These are phyloP conservation scores for Spisula solida DNA, from an alignment of 2,888 invertebrate genomes.

Conservation along the genomic window DNA sequence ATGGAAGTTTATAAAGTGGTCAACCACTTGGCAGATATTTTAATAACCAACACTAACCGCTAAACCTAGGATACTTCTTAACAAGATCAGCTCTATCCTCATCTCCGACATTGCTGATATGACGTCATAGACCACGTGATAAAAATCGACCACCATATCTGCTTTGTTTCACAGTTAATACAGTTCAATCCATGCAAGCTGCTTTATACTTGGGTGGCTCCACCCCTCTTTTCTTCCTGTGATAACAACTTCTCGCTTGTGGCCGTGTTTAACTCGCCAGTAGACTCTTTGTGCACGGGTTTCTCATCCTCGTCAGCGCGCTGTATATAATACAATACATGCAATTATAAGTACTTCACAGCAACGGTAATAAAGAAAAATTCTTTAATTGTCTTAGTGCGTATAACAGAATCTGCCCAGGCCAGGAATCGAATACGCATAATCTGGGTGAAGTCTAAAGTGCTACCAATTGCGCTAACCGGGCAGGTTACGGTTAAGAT, in stretches of 20 bases:
- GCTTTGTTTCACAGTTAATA: not conserved
- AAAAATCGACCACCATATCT: not conserved
- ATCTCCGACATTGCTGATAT: not conserved
- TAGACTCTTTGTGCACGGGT: not conserved
- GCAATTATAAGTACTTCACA: not conserved
- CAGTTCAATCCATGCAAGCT: not conserved
- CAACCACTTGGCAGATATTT: too few species aligned
- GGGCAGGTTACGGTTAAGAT: too few species aligned
- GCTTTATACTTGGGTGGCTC: slow-evolving; percentile 45
- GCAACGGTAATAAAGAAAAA: not conserved
- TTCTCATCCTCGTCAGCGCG: slow-evolving; percentile 24
- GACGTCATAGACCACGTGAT: not conserved
- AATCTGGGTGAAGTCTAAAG: not conserved
- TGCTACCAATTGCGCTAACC: not conserved
- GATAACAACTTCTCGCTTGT: slow-evolving; percentile 25
- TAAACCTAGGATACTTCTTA: not conserved
- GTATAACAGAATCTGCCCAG: not conserved
- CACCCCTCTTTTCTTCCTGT: slow-evolving; percentile 39
- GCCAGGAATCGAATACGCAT: not conserved
- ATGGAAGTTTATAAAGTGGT: too few species aligned
- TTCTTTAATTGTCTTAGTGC: not conserved
- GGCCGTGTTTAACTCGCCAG: not conserved
- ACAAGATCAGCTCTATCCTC: not conserved
- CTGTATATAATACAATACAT: not conserved
- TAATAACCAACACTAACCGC: not conserved